These are phyloP conservation scores for Sympetrum striolatum DNA, from an alignment of 2,888 invertebrate genomes.

Conservation along the genomic window DNA sequence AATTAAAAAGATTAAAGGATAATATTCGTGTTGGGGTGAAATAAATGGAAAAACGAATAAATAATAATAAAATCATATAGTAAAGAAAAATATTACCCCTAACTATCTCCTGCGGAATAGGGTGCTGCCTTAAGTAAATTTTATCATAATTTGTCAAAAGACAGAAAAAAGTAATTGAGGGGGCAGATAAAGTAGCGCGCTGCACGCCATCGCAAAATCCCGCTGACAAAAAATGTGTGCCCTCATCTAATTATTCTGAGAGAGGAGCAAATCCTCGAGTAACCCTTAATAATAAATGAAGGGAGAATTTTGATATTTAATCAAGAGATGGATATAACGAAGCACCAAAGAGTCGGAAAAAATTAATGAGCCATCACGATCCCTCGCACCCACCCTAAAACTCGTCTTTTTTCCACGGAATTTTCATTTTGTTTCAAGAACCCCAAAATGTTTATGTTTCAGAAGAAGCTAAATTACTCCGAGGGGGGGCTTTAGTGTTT, in stretches of 20 bases:
- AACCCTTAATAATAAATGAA: not conserved
- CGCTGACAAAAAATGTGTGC: not conserved
- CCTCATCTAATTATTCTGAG: not conserved
- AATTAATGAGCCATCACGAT: not conserved
- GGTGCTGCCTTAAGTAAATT: not conserved
- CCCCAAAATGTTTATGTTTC: too few relatives aligned
- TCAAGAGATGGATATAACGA: not conserved
- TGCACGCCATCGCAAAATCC: constrained; percentile 18
- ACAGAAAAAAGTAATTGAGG: not conserved
- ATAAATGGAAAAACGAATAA: too few relatives aligned
- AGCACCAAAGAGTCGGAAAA: not conserved
- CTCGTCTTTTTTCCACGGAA: not conserved
- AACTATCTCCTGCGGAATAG: too few relatives aligned
- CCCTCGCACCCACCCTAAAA: not conserved
- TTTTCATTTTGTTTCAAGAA: not conserved
- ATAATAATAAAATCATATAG: too few relatives aligned
- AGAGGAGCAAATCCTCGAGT: not conserved
- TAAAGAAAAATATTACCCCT: too few relatives aligned
- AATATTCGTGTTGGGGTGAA: too few relatives aligned
- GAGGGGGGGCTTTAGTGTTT: too few relatives aligned
- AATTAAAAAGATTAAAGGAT: too few relatives aligned
- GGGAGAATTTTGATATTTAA: not conserved
- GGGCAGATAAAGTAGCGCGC: not conserved
- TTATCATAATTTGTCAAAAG: not conserved
- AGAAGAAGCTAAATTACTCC: too few relatives aligned